These are phyloP conservation scores for Sinocyclocheilus anophthalmus DNA, from an alignment of 2,113 vertebrate genomes.

Conservation along the genomic window DNA sequence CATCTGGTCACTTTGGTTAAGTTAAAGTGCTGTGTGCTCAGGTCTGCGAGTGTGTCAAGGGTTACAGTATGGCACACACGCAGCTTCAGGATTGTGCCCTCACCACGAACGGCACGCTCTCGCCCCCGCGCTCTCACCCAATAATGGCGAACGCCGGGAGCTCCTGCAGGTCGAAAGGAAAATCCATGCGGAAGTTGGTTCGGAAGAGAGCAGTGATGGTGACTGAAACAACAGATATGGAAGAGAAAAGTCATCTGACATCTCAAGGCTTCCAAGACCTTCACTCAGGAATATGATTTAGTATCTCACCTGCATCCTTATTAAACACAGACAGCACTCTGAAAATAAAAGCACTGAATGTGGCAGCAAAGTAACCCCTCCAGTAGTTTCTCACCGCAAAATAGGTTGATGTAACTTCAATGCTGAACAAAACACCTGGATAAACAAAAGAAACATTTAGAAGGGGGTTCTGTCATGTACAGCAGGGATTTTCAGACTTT, in stretches of 20 bases:
- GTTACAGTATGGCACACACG: slow-evolving; percentile 1
- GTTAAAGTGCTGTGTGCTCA: slow-evolving; percentile 18
- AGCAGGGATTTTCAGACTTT: background rate
- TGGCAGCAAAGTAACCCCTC: slow-evolving; percentile 96
- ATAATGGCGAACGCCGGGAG: slow-evolving; percentile 89
- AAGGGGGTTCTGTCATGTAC: background rate
- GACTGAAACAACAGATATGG: slow-evolving; percentile 67
- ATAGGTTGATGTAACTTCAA: slow-evolving; percentile 96
- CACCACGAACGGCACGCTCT: slow-evolving; percentile 53
- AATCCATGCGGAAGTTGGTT: slow-evolving; percentile 96
- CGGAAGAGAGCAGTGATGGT: slow-evolving; percentile 96
- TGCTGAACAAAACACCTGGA: slow-evolving; percentile 80
- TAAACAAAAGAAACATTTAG: background rate
- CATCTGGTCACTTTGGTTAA: background rate
- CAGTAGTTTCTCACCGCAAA: slow-evolving; percentile 98
- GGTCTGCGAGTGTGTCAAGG: background rate
- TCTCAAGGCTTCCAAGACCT: background rate
- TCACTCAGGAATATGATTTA: background rate
- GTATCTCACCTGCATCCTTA: slow-evolving; percentile 87
- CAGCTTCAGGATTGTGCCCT: slow-evolving; percentile 49
- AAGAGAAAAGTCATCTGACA: background rate
- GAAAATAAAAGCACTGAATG: slow-evolving; percentile 98
- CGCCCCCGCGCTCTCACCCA: slow-evolving; percentile 79
- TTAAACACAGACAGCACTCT: slow-evolving; percentile 94
- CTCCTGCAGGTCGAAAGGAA: slow-evolving; percentile 94